phyloP scores from a whole-genome alignment of 1,140 invertebrate species.

The Euura saliciscinereae region DNA sequence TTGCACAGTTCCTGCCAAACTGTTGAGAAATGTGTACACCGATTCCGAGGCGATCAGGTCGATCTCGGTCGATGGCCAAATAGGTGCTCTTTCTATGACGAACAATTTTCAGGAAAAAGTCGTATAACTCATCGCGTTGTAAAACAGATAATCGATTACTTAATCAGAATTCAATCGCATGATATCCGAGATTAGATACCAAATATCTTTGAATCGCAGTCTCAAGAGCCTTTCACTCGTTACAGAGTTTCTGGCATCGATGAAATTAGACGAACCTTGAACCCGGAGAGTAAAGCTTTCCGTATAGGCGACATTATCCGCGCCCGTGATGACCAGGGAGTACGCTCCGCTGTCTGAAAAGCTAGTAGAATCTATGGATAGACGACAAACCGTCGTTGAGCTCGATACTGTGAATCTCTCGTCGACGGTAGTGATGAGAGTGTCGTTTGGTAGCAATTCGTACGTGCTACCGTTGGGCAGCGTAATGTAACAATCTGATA shows the following conservation, averaged over 20 bases:
- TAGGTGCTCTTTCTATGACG: not conserved
- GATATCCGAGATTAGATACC: too few species aligned
- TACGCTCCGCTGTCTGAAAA: conserved; percentile 7
- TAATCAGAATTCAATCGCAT: too few species aligned
- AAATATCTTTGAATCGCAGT: too few species aligned
- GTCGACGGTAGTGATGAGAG: not conserved
- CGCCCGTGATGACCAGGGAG: not conserved
- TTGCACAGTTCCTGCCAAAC: not conserved
- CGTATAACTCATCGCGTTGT: too few species aligned
- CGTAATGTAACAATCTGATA: not conserved
- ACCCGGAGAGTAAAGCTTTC: not conserved
- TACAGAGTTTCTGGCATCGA: too few species aligned
- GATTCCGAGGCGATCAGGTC: not conserved
- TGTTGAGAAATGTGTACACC: not conserved
- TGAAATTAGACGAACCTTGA: not conserved
- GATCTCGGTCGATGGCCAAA: not conserved
- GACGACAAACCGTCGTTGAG: not conserved
- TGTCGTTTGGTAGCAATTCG: conserved; percentile 4
- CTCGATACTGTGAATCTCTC: not conserved
- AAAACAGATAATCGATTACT: too few species aligned
- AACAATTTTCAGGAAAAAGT: not conserved
- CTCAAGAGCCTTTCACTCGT: too few species aligned
- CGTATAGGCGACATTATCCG: not conserved
- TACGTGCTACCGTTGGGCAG: not conserved
- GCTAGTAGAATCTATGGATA: not conserved